phyloP scores from a whole-genome alignment of 23 tunicate genomes.

The Halocynthia roretzi region DNA sequence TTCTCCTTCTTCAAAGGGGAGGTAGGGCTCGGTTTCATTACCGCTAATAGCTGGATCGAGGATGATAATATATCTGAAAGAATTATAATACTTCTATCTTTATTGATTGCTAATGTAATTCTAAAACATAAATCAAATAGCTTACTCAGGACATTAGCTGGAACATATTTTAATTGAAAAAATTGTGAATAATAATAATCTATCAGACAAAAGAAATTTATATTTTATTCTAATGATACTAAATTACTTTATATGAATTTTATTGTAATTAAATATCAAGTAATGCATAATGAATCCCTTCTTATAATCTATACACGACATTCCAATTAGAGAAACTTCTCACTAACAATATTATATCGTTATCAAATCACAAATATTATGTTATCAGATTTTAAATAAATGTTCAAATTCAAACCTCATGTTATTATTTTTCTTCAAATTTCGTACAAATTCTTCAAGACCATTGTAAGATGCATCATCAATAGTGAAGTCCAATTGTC shows the following conservation, averaged over 20 bases:
- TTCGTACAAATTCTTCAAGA: constrained; percentile 54
- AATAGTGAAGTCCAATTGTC: constrained; percentile 92
- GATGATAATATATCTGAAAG: constrained; percentile 83
- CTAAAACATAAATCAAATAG: neutral
- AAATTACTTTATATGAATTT: neutral
- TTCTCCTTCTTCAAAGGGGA: constrained; percentile 64
- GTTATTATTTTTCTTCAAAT: constrained; percentile 45
- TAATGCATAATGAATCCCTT: neutral
- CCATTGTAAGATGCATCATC: constrained; percentile 60
- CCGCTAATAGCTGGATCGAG: constrained; percentile 97
- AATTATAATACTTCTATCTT: neutral
- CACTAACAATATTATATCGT: neutral
- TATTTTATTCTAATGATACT: neutral
- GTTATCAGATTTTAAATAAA: neutral
- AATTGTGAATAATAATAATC: constrained; percentile 2
- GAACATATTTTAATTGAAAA: neutral
- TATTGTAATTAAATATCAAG: neutral
- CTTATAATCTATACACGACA: neutral
- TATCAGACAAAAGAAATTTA: neutral
- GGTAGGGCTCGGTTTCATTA: constrained; percentile 75
- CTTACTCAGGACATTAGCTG: neutral
- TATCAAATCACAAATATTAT: neutral
- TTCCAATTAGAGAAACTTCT: too few relatives aligned
- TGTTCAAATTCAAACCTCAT: constrained; percentile 36
- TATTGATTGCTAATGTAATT: neutral